Evolutionary conservation across 2,797 vertebrate species (phyloP).

Genomic region (Etheostoma perlongum): DNA sequence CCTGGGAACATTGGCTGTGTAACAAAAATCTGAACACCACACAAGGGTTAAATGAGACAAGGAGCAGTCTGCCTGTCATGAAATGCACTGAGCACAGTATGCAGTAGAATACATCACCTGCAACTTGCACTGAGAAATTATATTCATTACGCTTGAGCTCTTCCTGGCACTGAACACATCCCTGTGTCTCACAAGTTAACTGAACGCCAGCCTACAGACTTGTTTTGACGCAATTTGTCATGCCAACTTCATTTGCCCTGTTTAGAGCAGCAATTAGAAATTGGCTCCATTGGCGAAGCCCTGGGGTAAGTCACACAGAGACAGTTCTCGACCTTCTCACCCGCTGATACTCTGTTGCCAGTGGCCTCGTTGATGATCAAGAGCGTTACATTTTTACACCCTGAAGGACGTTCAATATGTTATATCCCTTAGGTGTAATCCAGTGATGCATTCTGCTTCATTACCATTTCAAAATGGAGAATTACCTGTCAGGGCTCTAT

Average conservation of each 20-base stretch:
- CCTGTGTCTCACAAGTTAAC: slow-evolving; percentile 74
- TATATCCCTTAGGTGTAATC: slow-evolving; percentile 67
- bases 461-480: slow-evolving; percentile 80
- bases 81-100: slow-evolving; percentile 37
- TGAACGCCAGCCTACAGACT: slow-evolving; percentile 66
- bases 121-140: slow-evolving; percentile 68
- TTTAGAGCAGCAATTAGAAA: slow-evolving; percentile 80
- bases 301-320: slow-evolving; percentile 78
- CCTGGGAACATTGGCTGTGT: no score
- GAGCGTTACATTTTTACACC: slow-evolving; percentile 62
- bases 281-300: slow-evolving; percentile 68
- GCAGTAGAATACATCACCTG: slow-evolving; percentile 64
- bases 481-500: slow-evolving; percentile 78
- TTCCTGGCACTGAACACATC: slow-evolving; percentile 67
- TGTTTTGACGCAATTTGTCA: slow-evolving; percentile 82
- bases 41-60: slow-evolving; percentile 45
- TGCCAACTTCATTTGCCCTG: slow-evolving; percentile 80
- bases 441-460: slow-evolving; percentile 74
- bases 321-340: slow-evolving; percentile 69
- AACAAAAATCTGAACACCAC: no score
- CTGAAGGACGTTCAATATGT: slow-evolving; percentile 71
- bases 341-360: slow-evolving; percentile 45
- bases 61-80: slow-evolving; percentile 37
- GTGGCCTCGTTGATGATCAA: slow-evolving; percentile 70
- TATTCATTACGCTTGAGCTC: slow-evolving; percentile 67